phyloP scores from a whole-genome alignment of 2,888 invertebrate genomes.

The Monochamus alternatus region DNA sequence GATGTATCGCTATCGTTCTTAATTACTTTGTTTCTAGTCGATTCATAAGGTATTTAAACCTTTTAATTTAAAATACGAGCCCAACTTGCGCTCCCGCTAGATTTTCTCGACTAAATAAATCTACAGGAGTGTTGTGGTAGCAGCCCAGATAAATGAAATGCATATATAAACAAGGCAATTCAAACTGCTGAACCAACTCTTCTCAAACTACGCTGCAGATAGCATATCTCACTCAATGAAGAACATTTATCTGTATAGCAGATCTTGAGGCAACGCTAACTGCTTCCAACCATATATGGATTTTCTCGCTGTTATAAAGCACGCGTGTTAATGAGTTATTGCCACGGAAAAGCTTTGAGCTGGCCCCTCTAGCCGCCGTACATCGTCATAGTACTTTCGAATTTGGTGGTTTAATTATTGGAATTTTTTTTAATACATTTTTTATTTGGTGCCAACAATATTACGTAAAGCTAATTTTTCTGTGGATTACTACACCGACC shows the following conservation, averaged over 20 bases:
- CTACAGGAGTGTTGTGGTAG: neutral
- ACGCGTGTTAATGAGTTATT: neutral
- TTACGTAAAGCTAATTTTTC: too few species aligned
- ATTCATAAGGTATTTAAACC: neutral
- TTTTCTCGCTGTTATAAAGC: neutral
- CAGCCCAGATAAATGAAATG: conserved; percentile 1
- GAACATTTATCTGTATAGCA: conserved; percentile 8
- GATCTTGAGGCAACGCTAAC: conserved; percentile 1
- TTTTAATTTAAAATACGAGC: neutral
- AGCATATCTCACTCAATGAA: conserved; percentile 3
- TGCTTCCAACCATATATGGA: neutral
- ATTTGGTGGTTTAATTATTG: too few species aligned
- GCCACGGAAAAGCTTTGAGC: neutral
- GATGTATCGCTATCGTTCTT: too few species aligned
- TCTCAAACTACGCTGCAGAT: conserved; percentile 6
- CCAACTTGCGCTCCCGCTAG: neutral
- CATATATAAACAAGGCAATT: conserved; percentile 12
- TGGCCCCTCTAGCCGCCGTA: too few species aligned
- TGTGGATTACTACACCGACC: too few species aligned
- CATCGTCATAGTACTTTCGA: too few species aligned
- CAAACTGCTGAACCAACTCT: conserved; percentile 7
- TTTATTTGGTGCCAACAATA: too few species aligned
- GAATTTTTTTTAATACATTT: too few species aligned
- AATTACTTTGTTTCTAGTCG: too few species aligned
- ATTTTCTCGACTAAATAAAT: neutral